A percentile compares a stretch with the other conserved stretches of the same genome.
phyloP scores from a whole-genome alignment of 2,113 vertebrate genomes.

The Stegastes partitus region DNA sequence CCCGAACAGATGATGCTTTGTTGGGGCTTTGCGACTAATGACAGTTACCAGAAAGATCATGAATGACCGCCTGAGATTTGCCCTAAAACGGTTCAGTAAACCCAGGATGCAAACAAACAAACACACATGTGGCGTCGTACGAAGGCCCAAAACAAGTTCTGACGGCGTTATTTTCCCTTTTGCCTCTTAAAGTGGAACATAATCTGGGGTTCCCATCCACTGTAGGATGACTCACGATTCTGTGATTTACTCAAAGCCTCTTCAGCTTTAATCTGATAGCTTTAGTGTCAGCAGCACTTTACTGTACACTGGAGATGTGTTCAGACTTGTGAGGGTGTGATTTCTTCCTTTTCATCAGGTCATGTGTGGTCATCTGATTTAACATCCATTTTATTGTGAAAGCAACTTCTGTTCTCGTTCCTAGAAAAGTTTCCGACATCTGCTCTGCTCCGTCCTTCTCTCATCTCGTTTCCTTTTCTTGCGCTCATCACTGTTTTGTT shows the following conservation, averaged over 20 bases:
- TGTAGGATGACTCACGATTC: conserved; percentile 21
- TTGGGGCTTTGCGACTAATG: conserved; percentile 11
- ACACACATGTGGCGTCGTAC: conserved; percentile 3
- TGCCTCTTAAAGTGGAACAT: background rate
- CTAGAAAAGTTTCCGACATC: background rate
- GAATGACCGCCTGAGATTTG: conserved; percentile 8
- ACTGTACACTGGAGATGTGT: background rate
- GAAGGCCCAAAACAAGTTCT: background rate
- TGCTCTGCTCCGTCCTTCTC: background rate
- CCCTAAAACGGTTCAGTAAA: background rate
- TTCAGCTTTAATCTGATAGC: conserved; percentile 27
- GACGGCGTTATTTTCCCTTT: background rate
- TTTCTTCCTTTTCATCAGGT: background rate
- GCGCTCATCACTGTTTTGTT: conserved; percentile 26
- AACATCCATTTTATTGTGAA: background rate
- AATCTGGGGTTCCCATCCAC: conserved; percentile 19
- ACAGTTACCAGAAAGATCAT: background rate
- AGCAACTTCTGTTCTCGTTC: background rate
- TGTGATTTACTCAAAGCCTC: conserved; percentile 18
- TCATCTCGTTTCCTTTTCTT: background rate
- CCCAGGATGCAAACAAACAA: background rate
- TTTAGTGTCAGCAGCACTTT: conserved; percentile 20
- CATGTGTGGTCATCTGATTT: background rate
- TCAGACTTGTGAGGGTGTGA: conserved; percentile 7
- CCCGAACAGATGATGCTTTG: conserved; percentile 15